Base-by-base conservation (phyloP, 2,888 invertebrate species). In the Xestia xanthographa region DNA sequence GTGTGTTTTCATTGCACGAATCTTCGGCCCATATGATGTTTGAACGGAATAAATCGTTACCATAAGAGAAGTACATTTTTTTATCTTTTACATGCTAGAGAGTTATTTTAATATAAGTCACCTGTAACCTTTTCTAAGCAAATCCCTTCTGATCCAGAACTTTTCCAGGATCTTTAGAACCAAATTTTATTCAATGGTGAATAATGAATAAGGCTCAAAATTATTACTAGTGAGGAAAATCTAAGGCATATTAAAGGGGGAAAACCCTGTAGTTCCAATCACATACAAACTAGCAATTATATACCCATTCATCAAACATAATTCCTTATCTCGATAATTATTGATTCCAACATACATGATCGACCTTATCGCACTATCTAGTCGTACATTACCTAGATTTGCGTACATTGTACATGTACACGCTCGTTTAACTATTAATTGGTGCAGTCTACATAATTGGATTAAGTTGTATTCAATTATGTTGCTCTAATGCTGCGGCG, bases 381-480 rank as follows among this genome's bases (percentile, higher is more conserved):
- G 12, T 29, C 43, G 17, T 69, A 69, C 26, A 70, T 70, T 70
- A 80, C 68, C 74, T 22, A 5, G 56, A 72, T 69, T 79, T 29
- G n/a, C 43, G 48, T 53, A 68, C 63, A 58, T 50, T 73, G 41
- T 66, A 73, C 50, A 65, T 65, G 68, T 60, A 41, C 8, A 43
- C 45, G 69, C 56, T 76, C 62, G 68, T 79, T 75, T 70, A 84
- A 76, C 80, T 65, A 86, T 86, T 84, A 86, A 82, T 82, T 74
- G 66, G 65, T 74, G 78, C 76, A 76, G 41, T 68, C 50, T 67
- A 68, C 75, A 43, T 87, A 77, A 88, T 81, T 87, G 75, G 79
- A 88, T 88, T 85, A 85, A 68, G 65, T 77, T 87, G 75, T 87
- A 88, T 88, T 87, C 88, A 88, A 87, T 88, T 83, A 85, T 66